Base-by-base conservation (phyloP, 1,140 invertebrate genomes). In the Ridgeia piscesae region DNA sequence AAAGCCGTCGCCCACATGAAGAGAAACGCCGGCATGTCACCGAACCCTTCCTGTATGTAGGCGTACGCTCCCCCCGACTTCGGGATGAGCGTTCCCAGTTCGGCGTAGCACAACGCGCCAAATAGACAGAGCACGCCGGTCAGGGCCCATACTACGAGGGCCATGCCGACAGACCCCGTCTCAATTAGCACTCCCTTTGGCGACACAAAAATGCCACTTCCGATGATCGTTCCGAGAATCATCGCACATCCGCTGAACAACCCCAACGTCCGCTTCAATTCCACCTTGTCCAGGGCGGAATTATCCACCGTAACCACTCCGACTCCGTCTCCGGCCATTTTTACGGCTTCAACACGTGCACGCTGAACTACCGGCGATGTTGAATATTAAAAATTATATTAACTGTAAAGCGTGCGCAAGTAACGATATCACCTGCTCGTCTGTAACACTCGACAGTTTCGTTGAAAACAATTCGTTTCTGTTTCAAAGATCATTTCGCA, bases 51-150 rank as follows among this genome's bases (percentile, higher is more conserved):
- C 92, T 97, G 97, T 89, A 99, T 98, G 95, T 99, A 99, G 0
- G 98, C 98, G 96, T 99, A 99, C 96, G 99, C 99, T 8, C 99
- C 99, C 8, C 99, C 99, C 35, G 98, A 99, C 95, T 98, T 98
- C 4, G 98, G 97, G 93, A 99, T 99, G 33, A 97, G 97, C 96
- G 98, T 97, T 97, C 99, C 99, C 91, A 99, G 96, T 97, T 99
- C 99, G 0, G 99, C 99, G 96, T 99, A 99, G 95, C 99, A 99
- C 1, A 99, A 96, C 0, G 98, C 98, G 11, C 99, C 99, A 92
- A 99, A 97, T 94, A 98, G 97, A 0, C 95, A 95, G 89, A 96
- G 58, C 33, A 98, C 93, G 91, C 98, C 98, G 94, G 98, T 98
- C 1, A 97, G 95, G 4, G 97, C 96, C 98, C 98, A 98, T 42